phyloP scores from a whole-genome alignment of 2,113 vertebrate species.

The Mobula birostris region DNA sequence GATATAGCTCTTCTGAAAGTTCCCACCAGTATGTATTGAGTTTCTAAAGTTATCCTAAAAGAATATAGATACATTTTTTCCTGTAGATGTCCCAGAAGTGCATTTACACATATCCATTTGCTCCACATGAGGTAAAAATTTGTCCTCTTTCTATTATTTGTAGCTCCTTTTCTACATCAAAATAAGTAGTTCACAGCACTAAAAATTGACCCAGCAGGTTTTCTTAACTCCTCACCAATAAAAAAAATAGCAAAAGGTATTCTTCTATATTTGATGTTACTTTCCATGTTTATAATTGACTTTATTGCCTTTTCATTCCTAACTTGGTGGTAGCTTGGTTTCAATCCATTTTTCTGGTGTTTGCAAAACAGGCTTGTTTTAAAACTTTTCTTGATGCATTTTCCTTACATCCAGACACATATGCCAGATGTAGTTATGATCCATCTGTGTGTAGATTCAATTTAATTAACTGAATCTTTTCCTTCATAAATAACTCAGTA shows the following conservation, averaged over 20 bases:
- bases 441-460: background rate
- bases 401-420: background rate
- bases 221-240: background rate
- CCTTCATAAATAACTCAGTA: background rate
- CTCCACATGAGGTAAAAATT: background rate
- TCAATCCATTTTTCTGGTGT: background rate
- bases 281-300: background rate
- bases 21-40: background rate
- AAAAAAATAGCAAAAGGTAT: background rate
- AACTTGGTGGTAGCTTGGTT: background rate
- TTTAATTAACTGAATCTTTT: slow-evolving; percentile 1
- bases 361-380: background rate
- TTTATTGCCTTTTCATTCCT: background rate
- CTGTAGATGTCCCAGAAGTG: background rate
- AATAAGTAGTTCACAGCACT: background rate
- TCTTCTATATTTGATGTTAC: background rate
- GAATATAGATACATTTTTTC: background rate
- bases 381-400: background rate
- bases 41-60: background rate
- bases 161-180: background rate
- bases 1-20: background rate
- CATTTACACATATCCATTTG: background rate
- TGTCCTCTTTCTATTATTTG: background rate
- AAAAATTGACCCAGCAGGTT: background rate
- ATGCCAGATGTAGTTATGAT: background rate